A percentile compares a stretch with the other conserved stretches of the same genome.
Evolutionary conservation across 92 coral and sea anemone species (phyloP).

Genomic region (Epizoanthus scotinus): DNA sequence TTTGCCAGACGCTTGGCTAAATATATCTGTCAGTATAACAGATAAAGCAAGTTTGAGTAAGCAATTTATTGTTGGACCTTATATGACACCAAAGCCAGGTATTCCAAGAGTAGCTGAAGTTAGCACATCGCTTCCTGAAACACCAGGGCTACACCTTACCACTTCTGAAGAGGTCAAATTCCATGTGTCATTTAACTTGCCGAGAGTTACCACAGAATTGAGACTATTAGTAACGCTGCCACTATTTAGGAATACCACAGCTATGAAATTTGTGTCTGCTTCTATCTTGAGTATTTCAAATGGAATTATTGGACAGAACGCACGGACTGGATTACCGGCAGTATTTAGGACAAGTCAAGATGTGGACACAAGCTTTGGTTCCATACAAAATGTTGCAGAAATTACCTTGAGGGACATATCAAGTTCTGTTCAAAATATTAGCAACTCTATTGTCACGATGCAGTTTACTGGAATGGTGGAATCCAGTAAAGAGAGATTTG

Average conservation of each 20-base stretch:
- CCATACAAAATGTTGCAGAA: constrained; percentile 54
- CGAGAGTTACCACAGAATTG: constrained; percentile 73
- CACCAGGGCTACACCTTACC: constrained; percentile 63
- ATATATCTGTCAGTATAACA: constrained; percentile 60
- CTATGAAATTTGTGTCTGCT: constrained; percentile 61
- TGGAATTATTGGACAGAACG: constrained; percentile 55
- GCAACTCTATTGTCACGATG: constrained; percentile 48
- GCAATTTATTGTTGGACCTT: constrained; percentile 54
- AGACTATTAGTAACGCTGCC: constrained; percentile 59
- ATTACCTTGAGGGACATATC: constrained; percentile 64
- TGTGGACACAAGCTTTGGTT: constrained; percentile 40
- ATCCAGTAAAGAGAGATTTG: constrained; percentile 38
- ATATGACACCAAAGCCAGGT: constrained; percentile 46
- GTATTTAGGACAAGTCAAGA: constrained; percentile 35
- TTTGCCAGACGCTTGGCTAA: constrained; percentile 59
- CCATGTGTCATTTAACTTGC: constrained; percentile 57
- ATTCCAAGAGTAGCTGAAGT: constrained; percentile 32
- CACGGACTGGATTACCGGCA: constrained; percentile 42
- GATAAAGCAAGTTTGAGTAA: constrained; percentile 30
- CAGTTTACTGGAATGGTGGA: constrained; percentile 59
- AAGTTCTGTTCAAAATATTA: constrained; percentile 35
- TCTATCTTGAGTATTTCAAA: constrained; percentile 46
- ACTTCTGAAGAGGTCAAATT: constrained; percentile 66
- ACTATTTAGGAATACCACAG: constrained; percentile 54
- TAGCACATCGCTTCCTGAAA: constrained; percentile 56